Evolutionary conservation across 2,888 invertebrate genomes (phyloP), one percentile per base, ranked within the genome.

Genomic region (Lycophotia porphyrea): DNA sequence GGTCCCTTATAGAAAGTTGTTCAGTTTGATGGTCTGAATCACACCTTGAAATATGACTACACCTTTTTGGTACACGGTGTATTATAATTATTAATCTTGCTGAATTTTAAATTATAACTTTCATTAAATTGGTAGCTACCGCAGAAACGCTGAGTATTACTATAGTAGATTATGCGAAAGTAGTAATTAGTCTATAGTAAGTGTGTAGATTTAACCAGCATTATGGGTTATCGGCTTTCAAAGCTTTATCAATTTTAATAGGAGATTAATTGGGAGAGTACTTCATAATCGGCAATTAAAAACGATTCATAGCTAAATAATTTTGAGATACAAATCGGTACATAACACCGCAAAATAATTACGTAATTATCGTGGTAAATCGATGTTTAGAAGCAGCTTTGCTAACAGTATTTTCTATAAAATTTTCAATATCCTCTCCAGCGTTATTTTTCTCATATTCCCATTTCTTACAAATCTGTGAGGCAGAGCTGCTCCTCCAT

Each of bases 401-500:
- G 13, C 7, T n/a, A 0, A 15, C 11, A 4, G 13, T 34, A 65
- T 60, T 24, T 60, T 65, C 65, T 81, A 65, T 74, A 7, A 81
- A 36, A n/a, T 64, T 71, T 78, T 61, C 65, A 63, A 77, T 77
- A 61, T 82, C 55, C 15, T 24, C 58, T 39, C 49, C 13, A n/a
- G 5, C 18, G 42, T 39, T 64, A 47, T 68, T 58, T 74, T 84
- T 69, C 39, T 58, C 13, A 44, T 52, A 49, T 67, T 31, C 21
- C 18, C 39, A 64, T 80, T 80, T 68, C 64, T 74, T 66, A 52
- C n/a, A 72, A 81, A 70, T 66, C 60, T 49, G 34, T 52, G 13
- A 65, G 55, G 49, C 79, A 72, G 79, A 74, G 79, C 86, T 76
- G 81, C 64, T 65, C 39, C 66, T 76, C 60, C 61, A 83, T 71